Evolutionary conservation across 2,888 invertebrate species (phyloP).

Genomic region (Ellobium chinense): DNA sequence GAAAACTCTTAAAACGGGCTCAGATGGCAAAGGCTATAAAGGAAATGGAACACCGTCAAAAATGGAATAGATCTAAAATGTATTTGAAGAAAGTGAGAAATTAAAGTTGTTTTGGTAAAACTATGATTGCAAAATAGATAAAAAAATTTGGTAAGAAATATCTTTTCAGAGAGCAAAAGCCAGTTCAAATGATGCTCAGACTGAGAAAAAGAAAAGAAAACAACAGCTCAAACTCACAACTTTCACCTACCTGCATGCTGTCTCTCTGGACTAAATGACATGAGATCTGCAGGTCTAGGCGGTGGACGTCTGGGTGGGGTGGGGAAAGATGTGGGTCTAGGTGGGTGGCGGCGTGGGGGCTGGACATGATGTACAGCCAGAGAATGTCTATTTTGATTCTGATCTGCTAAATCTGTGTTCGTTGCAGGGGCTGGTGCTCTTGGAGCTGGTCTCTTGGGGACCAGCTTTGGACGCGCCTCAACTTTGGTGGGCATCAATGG

Average conservation of each 20-base stretch:
- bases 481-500: constrained; percentile 55
- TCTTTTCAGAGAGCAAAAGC: too few species aligned
- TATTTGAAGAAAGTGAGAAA: too few species aligned
- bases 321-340: constrained; percentile 6
- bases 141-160: too few species aligned
- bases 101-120: too few species aligned
- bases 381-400: constrained; percentile 17
- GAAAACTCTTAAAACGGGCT: too few species aligned
- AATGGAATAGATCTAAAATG: too few species aligned
- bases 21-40: too few species aligned
- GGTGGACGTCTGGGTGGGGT: constrained; percentile 26
- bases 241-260: not conserved
- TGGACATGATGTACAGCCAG: not conserved
- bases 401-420: constrained; percentile 26
- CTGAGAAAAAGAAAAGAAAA: not conserved
- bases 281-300: constrained; percentile 61
- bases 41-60: too few species aligned
- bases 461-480: constrained; percentile 18
- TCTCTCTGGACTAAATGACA: constrained; percentile 68
- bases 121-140: too few species aligned
- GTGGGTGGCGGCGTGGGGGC: not conserved
- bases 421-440: constrained; percentile 44
- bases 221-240: too few species aligned
- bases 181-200: too few species aligned
- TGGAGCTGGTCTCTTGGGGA: constrained; percentile 68